Evolutionary conservation across 1,140 invertebrate species (phyloP).

Genomic region (Chelonus insularis): DNA sequence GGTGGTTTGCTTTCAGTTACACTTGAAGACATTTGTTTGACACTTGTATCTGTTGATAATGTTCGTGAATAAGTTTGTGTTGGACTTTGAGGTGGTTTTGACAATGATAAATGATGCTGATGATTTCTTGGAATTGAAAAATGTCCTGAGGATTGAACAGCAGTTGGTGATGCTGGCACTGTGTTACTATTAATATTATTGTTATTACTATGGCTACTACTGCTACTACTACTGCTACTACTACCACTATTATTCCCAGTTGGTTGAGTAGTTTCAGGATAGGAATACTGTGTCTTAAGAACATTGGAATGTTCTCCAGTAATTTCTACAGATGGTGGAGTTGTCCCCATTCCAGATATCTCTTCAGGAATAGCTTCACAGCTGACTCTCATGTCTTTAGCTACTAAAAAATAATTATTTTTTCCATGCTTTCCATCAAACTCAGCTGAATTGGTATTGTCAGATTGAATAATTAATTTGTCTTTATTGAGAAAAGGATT

Average conservation of each 20-base stretch:
- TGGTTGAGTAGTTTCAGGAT: conserved; percentile 45
- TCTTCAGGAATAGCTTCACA: conserved; percentile 90
- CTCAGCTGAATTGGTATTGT: conserved; percentile 40
- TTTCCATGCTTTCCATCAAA: conserved; percentile 63
- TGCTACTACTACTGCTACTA: conserved; percentile 15
- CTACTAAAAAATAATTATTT: conserved; percentile 65
- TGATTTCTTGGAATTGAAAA: conserved; percentile 47
- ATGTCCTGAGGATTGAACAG: conserved; percentile 45
- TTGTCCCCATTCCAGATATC: conserved; percentile 69
- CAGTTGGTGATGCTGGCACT: conserved; percentile 53
- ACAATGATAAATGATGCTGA: conserved; percentile 42
- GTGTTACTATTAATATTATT: conserved; percentile 41
- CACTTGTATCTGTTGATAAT: conserved; percentile 46
- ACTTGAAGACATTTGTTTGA: conserved; percentile 41
- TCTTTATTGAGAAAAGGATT: conserved; percentile 66
- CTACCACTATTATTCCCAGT: conserved; percentile 31
- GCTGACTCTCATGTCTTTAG: conserved; percentile 75
- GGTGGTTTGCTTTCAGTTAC: conserved; percentile 54
- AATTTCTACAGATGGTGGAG: conserved; percentile 61
- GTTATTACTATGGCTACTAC: background rate
- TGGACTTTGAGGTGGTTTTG: conserved; percentile 61
- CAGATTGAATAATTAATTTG: conserved; percentile 46
- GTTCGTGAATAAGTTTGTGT: conserved; percentile 58
- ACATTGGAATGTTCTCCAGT: conserved; percentile 41
- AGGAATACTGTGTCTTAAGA: conserved; percentile 49